These are phyloP conservation scores for Protophormia terraenovae DNA, from an alignment of 2,888 invertebrate genomes.

Conservation along the genomic window DNA sequence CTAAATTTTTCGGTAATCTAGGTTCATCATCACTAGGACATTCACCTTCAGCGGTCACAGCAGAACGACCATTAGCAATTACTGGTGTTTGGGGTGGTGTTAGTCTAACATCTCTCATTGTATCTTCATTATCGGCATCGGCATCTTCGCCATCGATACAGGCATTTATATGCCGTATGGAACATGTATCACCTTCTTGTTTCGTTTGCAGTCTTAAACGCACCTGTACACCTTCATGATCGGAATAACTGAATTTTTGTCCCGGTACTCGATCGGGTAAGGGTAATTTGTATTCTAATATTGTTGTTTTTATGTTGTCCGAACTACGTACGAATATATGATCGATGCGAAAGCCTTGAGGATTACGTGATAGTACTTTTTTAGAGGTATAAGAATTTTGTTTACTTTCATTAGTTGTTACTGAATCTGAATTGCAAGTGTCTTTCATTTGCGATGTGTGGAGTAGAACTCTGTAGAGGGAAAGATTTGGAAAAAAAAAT, in stretches of 20 bases:
- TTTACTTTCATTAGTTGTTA: conserved; percentile 90
- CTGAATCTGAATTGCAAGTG: conserved; percentile 78
- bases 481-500: background rate
- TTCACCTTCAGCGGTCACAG: background rate
- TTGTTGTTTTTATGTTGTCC: conserved; percentile 79
- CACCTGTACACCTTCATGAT: conserved; percentile 92
- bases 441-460: conserved; percentile 84
- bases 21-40: conserved; percentile 31
- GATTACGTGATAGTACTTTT: conserved; percentile 82
- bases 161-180: conserved; percentile 45
- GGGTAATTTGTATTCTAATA: conserved; percentile 86
- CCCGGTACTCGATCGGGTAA: conserved; percentile 88
- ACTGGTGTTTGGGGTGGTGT: conserved; percentile 43
- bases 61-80: conserved; percentile 28
- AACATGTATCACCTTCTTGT: conserved; percentile 53
- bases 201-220: conserved; percentile 78
- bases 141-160: conserved; percentile 3
- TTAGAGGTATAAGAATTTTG: conserved; percentile 91
- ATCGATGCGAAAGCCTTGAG: conserved; percentile 94
- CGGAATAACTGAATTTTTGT: conserved; percentile 90
- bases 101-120: conserved; percentile 23
- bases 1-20: conserved; percentile 72
- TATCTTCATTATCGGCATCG: background rate
- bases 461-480: conserved; percentile 82
- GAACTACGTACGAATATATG: conserved; percentile 87